Percentiles rank a stretch among this genome's conserved stretches.
Evolutionary conservation across 2,113 vertebrate species (phyloP).

Genomic region (Aspidoscelis tigris): DNA sequence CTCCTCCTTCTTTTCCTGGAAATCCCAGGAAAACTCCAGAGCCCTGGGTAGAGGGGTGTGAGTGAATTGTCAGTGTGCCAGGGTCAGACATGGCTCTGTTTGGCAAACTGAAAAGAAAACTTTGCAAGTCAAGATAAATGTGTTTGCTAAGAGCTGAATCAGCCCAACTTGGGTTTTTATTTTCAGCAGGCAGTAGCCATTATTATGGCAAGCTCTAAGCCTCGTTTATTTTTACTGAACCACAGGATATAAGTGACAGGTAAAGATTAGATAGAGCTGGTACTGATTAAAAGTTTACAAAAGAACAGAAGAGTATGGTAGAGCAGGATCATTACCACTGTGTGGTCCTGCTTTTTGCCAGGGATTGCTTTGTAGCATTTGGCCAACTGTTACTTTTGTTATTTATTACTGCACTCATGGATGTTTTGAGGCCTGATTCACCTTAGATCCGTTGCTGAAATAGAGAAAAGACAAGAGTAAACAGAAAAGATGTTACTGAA

Average conservation of each 20-base stretch:
- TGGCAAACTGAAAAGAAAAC: background rate
- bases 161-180: background rate
- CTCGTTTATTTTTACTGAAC: background rate
- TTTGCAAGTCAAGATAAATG: background rate
- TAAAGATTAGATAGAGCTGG: slow-evolving; percentile 11
- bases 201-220: background rate
- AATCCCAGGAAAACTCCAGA: background rate
- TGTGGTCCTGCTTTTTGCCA: too few species aligned
- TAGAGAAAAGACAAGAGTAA: too few species aligned
- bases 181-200: background rate
- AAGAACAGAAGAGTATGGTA: background rate
- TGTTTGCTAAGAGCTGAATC: slow-evolving; percentile 16
- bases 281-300: slow-evolving; percentile 2
- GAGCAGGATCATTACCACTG: too few species aligned
- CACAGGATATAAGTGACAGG: background rate
- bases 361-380: too few species aligned
- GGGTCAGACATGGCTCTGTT: background rate
- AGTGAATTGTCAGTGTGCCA: background rate
- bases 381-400: too few species aligned
- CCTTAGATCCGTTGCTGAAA: too few species aligned
- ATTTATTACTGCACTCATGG: too few species aligned
- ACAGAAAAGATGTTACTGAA: too few species aligned
- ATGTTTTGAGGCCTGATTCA: too few species aligned
- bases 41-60: too few species aligned
- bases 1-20: too few species aligned